A percentile compares a stretch with the other conserved stretches of the same genome.
These are phyloP conservation scores for Pelochelys cantorii DNA, from an alignment of 2,797 vertebrate genomes.

Conservation along the genomic window DNA sequence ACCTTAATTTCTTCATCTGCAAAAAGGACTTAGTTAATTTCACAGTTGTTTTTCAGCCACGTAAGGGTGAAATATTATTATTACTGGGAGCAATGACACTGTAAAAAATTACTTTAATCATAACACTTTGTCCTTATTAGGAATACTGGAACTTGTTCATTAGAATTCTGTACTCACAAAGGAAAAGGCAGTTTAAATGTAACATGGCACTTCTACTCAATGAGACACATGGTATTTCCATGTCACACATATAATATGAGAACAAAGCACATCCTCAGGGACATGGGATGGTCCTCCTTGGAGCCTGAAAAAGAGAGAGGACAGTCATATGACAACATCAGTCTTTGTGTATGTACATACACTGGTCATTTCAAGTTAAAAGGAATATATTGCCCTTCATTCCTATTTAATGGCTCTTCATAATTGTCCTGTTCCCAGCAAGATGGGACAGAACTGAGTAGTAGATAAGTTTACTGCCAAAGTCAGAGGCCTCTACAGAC, in stretches of 20 bases:
- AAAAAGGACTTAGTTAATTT: slow-evolving; percentile 51
- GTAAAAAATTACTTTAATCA: slow-evolving; percentile 48
- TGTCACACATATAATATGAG: rapidly evolving
- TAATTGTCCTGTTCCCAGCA: rapidly evolving
- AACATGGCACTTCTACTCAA: neutral
- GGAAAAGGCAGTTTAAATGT: neutral
- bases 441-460: neutral
- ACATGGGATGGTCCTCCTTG: neutral
- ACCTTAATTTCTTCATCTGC: slow-evolving; percentile 20
- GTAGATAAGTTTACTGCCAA: neutral
- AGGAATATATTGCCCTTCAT: neutral
- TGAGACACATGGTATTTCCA: neutral
- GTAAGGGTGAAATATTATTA: slow-evolving; percentile 34
- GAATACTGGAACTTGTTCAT: neutral
- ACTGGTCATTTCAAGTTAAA: neutral
- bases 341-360: neutral
- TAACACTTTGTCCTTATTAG: neutral
- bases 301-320: neutral
- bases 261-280: neutral
- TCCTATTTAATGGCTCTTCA: neutral
- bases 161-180: neutral
- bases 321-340: neutral
- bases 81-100: slow-evolving; percentile 26
- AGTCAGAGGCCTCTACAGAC: neutral
- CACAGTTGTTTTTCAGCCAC: slow-evolving; percentile 38